Percentiles rank a stretch among this genome's conserved stretches.
phyloP scores from a whole-genome alignment of 2,797 vertebrate genomes.

The Iguana delicatissima region DNA sequence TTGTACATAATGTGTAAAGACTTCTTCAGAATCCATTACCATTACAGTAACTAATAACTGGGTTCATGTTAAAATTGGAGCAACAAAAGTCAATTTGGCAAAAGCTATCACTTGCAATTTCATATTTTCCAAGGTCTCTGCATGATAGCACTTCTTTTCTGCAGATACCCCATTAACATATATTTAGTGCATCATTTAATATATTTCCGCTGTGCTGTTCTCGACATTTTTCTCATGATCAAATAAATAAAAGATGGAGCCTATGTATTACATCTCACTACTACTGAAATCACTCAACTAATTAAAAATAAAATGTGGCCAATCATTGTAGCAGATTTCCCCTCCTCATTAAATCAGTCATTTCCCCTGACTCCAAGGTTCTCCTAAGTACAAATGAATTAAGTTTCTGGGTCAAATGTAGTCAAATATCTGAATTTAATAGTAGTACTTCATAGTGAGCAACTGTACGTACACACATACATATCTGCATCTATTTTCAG shows the following conservation, averaged over 20 bases:
- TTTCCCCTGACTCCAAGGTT: constrained; percentile 26
- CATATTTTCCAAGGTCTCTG: constrained; percentile 40
- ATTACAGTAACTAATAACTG: constrained; percentile 25
- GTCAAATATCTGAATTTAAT: constrained; percentile 69
- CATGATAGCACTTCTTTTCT: not conserved
- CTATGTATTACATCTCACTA: constrained; percentile 28
- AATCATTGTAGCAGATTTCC: constrained; percentile 34
- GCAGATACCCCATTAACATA: constrained; percentile 36
- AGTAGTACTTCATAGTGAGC: constrained; percentile 17
- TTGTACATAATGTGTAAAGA: not conserved
- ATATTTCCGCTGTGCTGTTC: constrained; percentile 28
- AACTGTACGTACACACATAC: constrained; percentile 36
- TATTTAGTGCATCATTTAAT: constrained; percentile 29
- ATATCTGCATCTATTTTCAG: constrained; percentile 72
- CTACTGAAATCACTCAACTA: constrained; percentile 38
- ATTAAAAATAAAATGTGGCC: constrained; percentile 46
- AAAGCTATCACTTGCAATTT: not conserved
- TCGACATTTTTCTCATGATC: constrained; percentile 34
- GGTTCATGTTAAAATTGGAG: constrained; percentile 30
- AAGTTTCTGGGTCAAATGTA: constrained; percentile 68
- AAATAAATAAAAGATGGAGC: constrained; percentile 27
- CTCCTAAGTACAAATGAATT: constrained; percentile 54
- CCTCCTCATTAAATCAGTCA: constrained; percentile 50
- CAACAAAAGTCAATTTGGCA: constrained; percentile 30
- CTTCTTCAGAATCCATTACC: constrained; percentile 16